phyloP scores from a whole-genome alignment of 1,140 invertebrate genomes.

The Macrotrachela quadricornifera region DNA sequence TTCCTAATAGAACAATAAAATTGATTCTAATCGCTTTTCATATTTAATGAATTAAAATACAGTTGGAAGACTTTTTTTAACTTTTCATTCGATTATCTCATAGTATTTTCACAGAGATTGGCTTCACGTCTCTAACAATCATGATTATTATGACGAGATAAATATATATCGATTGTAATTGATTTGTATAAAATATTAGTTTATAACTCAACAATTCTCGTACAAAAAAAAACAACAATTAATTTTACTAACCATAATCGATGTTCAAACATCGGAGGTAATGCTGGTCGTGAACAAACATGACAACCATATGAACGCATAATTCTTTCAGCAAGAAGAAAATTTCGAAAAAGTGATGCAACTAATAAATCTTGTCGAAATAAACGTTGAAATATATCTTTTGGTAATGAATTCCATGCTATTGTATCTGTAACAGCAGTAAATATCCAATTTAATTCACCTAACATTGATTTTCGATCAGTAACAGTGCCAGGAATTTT shows the following conservation, averaged over 20 bases:
- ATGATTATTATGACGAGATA: not conserved
- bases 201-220: too few species aligned
- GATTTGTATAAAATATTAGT: not conserved
- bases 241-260: conserved; percentile 36
- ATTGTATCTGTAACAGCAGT: conserved; percentile 99
- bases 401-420: conserved; percentile 83
- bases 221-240: not conserved
- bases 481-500: conserved; percentile 73
- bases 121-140: too few species aligned
- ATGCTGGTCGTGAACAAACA: conserved; percentile 63
- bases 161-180: not conserved
- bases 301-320: conserved; percentile 86
- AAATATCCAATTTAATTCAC: conserved; percentile 98
- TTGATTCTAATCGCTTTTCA: too few species aligned
- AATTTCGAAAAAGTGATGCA: conserved; percentile 88
- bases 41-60: too few species aligned
- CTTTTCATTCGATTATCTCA: too few species aligned
- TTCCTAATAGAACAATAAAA: conserved; percentile 22
- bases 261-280: conserved; percentile 60
- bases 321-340: conserved; percentile 80
- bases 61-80: too few species aligned
- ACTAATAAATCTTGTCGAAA: conserved; percentile 85
- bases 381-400: conserved; percentile 76
- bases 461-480: conserved; percentile 84
- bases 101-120: too few species aligned